Evolutionary conservation across 2,113 vertebrate species (phyloP), one percentile per base, ranked within the genome.

Genomic region (Cryptomyrus ogoouensis): DNA sequence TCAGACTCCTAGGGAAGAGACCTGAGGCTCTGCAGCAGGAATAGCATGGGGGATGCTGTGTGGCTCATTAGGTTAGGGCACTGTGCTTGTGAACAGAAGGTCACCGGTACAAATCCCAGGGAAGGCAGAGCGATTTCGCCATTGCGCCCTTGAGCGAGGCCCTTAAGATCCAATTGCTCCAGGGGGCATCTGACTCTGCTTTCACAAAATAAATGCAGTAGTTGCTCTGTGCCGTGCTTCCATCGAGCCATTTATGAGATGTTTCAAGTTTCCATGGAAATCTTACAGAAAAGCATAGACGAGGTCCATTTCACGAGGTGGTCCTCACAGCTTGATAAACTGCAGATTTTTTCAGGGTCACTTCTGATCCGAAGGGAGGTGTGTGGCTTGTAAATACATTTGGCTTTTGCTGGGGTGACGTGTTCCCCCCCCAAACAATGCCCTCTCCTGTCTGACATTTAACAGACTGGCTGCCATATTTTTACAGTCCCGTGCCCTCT

Each of bases 401-500:
- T 52, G 84, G 21, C 19, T 83, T 90, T 50, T 12, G 90, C 89
- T 80, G 89, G 90, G 90, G 87, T 53, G 52, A 83, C 47, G 74
- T 50, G 21, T 53, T 53, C 19, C 74, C n/a, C n/a, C 70, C 31
- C 50, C 86, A 88, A 87, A 91, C 90, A 93, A 92, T 90, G 86
- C 88, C 70, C 6, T 35, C 87, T 91, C 84, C 87, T 91, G 83
- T 93, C 56, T 91, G 24, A 9, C 89, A 66, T 87, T 89, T 90
- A 39, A 87, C 91, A 19, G 80, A 90, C 91, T 85, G 42, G 46
- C 88, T 80, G 47, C 31, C 80, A 90, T 89, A 87, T 89, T 92
- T 94, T 93, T 93, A 93, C 88, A 56, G 90, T 85, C 56, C 53
- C 89, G 91, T 88, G 90, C 90, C 86, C 44, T n/a, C 85, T 89